Evolutionary conservation across 2,888 invertebrate species (phyloP).

Genomic region (Tryphoninae sp.): DNA sequence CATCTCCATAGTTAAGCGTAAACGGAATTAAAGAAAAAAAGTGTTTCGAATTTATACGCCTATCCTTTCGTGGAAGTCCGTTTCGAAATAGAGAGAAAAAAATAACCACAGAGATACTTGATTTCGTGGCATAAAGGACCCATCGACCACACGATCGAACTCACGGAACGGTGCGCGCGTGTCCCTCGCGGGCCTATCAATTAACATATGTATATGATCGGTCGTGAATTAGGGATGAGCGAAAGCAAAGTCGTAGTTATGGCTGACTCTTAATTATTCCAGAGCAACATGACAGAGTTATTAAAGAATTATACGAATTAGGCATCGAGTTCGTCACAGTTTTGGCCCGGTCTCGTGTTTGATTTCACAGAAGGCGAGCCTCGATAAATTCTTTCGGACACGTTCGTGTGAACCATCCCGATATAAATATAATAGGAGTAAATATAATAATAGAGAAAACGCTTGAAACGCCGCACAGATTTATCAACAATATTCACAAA

Average conservation of each 20-base stretch:
- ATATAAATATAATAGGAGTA: conserved; percentile 21
- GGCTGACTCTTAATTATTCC: conserved; percentile 59
- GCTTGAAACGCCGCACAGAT: too few species aligned
- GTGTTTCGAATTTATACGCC: conserved; percentile 30
- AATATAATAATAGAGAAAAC: not conserved
- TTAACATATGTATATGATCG: conserved; percentile 60
- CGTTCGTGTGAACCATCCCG: conserved; percentile 30
- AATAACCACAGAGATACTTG: conserved; percentile 8
- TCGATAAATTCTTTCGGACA: conserved; percentile 40
- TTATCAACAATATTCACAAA: too few species aligned
- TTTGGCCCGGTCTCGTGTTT: conserved; percentile 19
- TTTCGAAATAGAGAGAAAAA: conserved; percentile 40
- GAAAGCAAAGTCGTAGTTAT: conserved; percentile 38
- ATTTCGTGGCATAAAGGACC: conserved; percentile 20
- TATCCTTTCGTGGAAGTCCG: conserved; percentile 57
- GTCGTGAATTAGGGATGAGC: conserved; percentile 32
- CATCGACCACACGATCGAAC: conserved; percentile 42
- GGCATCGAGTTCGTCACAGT: conserved; percentile 57
- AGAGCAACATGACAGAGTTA: conserved; percentile 49
- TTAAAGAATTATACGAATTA: conserved; percentile 56
- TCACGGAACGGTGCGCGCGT: conserved; percentile 31
- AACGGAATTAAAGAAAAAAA: conserved; percentile 1
- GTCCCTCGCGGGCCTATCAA: conserved; percentile 55
- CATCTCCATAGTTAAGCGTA: conserved; percentile 36
- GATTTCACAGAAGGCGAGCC: conserved; percentile 27